A percentile compares a stretch with the other conserved stretches of the same genome.
These are phyloP conservation scores for Cyanoramphus novaezelandiae DNA, from an alignment of 2,113 vertebrate genomes.

Conservation along the genomic window DNA sequence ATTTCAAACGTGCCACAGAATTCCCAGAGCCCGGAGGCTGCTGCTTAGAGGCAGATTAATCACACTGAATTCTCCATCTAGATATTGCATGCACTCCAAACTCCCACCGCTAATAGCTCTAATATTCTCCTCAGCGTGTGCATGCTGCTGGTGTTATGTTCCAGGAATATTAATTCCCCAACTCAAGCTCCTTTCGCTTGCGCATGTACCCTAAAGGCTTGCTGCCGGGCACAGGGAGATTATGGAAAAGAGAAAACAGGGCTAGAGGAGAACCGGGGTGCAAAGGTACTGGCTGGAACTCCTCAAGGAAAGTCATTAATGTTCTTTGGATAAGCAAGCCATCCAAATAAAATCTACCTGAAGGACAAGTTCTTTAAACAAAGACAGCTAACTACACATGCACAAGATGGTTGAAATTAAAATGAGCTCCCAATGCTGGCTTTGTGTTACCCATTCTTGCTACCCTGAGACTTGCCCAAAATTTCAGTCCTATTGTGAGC, in stretches of 20 bases:
- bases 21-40: conserved; percentile 78
- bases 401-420: conserved; percentile 62
- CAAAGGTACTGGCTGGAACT: conserved; percentile 52
- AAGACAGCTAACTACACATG: conserved; percentile 45
- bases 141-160: conserved; percentile 81
- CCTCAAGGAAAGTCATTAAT: conserved; percentile 58
- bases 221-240: conserved; percentile 63
- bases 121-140: conserved; percentile 85
- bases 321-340: conserved; percentile 44
- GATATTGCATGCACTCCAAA: conserved; percentile 81
- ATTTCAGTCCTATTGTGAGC: background rate
- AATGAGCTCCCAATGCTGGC: conserved; percentile 39
- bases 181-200: conserved; percentile 65
- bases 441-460: background rate
- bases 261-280: conserved; percentile 20
- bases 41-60: conserved; percentile 87
- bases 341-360: conserved; percentile 55
- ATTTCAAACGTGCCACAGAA: conserved; percentile 82
- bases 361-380: conserved; percentile 64
- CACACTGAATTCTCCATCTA: conserved; percentile 84
- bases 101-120: conserved; percentile 84
- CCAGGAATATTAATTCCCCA: conserved; percentile 84
- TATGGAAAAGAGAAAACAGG: conserved; percentile 56
- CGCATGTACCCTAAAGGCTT: conserved; percentile 75
- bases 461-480: conserved; percentile 9